A percentile compares a stretch with the other conserved stretches of the same genome.
These are phyloP conservation scores for Phymorhynchus buccinoides DNA, from an alignment of 1,140 invertebrate species.

Conservation along the genomic window DNA sequence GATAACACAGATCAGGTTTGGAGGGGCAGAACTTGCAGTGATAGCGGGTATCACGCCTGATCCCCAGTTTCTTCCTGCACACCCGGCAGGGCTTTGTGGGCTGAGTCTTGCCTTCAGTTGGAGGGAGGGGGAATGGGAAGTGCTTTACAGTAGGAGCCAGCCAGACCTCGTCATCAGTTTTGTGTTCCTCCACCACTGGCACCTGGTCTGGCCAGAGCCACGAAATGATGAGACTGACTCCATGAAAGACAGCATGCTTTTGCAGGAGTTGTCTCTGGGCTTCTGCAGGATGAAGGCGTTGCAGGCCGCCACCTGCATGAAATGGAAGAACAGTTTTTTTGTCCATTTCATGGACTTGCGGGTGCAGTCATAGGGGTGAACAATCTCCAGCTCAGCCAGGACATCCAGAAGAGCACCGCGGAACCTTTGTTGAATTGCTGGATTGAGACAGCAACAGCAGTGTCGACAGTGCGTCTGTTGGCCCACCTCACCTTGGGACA, in stretches of 20 bases:
- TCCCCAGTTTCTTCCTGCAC: background rate
- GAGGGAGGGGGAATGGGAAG: background rate
- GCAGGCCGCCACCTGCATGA: too few relatives aligned
- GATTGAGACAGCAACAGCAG: constrained; percentile 6
- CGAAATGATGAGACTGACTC: too few relatives aligned
- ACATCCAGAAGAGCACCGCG: background rate
- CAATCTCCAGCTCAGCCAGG: background rate
- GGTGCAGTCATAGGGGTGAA: too few relatives aligned
- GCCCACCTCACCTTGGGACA: constrained; percentile 20
- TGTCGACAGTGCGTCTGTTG: background rate
- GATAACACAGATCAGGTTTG: background rate
- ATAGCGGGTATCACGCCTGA: background rate
- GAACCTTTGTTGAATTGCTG: constrained; percentile 35
- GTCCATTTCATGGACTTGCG: too few relatives aligned
- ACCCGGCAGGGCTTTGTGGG: background rate
- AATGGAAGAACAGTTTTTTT: too few relatives aligned
- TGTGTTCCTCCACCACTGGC: too few relatives aligned
- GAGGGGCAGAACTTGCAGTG: background rate
- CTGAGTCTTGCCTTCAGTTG: background rate
- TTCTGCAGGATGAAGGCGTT: constrained; percentile 35
- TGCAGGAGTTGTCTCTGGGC: background rate
- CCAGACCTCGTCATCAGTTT: too few relatives aligned
- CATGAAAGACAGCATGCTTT: too few relatives aligned
- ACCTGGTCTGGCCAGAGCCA: too few relatives aligned
- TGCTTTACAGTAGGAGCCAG: background rate